phyloP scores from a whole-genome alignment of 2,113 vertebrate species.

The Lophura nycthemera region DNA sequence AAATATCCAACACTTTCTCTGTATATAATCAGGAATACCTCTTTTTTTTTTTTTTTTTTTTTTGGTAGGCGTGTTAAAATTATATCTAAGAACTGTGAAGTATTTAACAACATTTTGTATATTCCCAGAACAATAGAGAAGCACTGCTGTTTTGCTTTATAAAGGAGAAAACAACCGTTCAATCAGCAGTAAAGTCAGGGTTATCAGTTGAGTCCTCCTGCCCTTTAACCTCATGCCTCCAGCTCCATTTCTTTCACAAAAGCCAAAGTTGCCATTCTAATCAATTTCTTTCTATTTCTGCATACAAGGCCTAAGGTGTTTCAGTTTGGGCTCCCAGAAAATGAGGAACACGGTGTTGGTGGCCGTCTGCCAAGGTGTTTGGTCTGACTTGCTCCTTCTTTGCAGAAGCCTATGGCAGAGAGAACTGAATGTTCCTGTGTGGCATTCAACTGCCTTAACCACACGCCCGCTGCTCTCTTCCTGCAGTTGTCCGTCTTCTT shows the following conservation, averaged over 20 bases:
- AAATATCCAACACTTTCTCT: not conserved
- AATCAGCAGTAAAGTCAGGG: not conserved
- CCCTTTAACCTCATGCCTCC: not conserved
- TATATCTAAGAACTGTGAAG: not conserved
- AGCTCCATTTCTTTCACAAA: not conserved
- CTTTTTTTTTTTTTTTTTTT: not conserved
- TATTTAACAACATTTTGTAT: not conserved
- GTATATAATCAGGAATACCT: not conserved
- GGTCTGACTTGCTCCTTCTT: not conserved
- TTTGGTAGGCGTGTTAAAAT: not conserved
- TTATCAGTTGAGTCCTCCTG: not conserved
- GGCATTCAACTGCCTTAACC: slow-evolving; percentile 67
- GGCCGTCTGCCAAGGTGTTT: slow-evolving; percentile 18
- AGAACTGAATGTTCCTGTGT: slow-evolving; percentile 40
- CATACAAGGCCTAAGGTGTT: not conserved
- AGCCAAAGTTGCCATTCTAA: not conserved
- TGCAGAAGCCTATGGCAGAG: not conserved
- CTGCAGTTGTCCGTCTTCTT: slow-evolving; percentile 48
- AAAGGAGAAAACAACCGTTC: not conserved
- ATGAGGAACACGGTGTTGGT: slow-evolving; percentile 20
- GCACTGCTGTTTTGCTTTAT: not conserved
- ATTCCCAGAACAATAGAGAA: not conserved
- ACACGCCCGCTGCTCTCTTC: slow-evolving; percentile 49
- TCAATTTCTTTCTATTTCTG: not conserved
- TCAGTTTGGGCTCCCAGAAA: slow-evolving; percentile 5